phyloP scores from a whole-genome alignment of 1,140 invertebrate genomes.

The Bombus breviceps region DNA sequence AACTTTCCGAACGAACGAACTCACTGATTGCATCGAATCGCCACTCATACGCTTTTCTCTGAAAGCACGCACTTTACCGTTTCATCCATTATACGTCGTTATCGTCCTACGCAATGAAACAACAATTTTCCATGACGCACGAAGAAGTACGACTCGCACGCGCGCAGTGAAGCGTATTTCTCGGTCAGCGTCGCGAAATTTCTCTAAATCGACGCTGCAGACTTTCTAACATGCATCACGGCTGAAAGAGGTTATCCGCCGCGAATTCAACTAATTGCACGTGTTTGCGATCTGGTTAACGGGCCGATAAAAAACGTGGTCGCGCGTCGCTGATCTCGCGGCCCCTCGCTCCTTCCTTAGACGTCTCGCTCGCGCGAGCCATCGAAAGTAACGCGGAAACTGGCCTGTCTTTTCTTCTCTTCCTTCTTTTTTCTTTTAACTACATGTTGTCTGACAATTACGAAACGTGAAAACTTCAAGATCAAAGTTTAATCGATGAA shows the following conservation, averaged over 20 bases:
- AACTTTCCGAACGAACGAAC: not conserved
- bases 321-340: constrained; percentile 10
- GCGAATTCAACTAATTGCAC: constrained; percentile 55
- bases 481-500: not conserved
- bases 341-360: not conserved
- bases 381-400: constrained; percentile 14
- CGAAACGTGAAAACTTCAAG: not conserved
- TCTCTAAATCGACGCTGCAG: constrained; percentile 44
- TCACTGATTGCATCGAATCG: not conserved
- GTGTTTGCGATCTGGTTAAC: constrained; percentile 42
- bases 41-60: not conserved
- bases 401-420: no score
- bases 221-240: constrained; percentile 63
- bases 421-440: not conserved
- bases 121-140: not conserved
- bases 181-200: constrained; percentile 58
- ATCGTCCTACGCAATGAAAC: not conserved
- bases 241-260: constrained; percentile 59
- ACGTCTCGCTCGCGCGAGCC: not conserved
- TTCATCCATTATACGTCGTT: not conserved
- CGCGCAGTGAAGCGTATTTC: constrained; percentile 51
- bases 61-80: no score
- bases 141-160: not conserved
- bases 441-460: not conserved
- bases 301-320: constrained; percentile 32